Evolutionary conservation across 2,797 vertebrate genomes (phyloP).

Genomic region (Gobio occitaniae): DNA sequence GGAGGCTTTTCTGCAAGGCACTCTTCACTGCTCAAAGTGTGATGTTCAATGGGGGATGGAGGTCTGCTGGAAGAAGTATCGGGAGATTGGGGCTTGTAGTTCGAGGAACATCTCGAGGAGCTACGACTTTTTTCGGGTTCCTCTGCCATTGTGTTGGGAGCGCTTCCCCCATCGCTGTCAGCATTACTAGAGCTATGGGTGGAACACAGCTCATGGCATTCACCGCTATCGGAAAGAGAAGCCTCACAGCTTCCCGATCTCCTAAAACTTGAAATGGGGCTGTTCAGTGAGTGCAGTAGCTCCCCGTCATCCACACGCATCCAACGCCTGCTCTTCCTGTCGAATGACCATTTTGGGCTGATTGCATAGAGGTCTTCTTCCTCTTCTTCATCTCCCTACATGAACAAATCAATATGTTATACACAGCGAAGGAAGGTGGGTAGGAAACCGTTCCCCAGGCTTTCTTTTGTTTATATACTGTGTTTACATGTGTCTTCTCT

Average conservation of each 20-base stretch:
- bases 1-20: constrained; percentile 71
- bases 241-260: constrained; percentile 51
- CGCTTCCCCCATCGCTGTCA: constrained; percentile 75
- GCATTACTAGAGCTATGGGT: constrained; percentile 82
- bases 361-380: constrained; percentile 87
- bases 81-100: constrained; percentile 69
- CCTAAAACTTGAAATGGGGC: constrained; percentile 56
- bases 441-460: not conserved
- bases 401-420: constrained; percentile 17
- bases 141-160: constrained; percentile 41
- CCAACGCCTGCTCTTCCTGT: constrained; percentile 79
- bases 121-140: constrained; percentile 74
- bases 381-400: constrained; percentile 79
- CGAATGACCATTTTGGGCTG: constrained; percentile 85
- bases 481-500: constrained; percentile 15
- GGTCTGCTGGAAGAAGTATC: constrained; percentile 76
- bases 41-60: constrained; percentile 69
- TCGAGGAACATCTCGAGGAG: constrained; percentile 78
- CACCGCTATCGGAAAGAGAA: constrained; percentile 62
- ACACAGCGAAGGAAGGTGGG: not conserved
- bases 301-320: constrained; percentile 71
- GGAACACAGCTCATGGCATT: constrained; percentile 79
- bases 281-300: constrained; percentile 56
- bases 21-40: constrained; percentile 70
- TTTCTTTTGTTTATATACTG: constrained; percentile 21